phyloP scores from a whole-genome alignment of 2,888 invertebrate genomes.

The Choreutis nemorana region DNA sequence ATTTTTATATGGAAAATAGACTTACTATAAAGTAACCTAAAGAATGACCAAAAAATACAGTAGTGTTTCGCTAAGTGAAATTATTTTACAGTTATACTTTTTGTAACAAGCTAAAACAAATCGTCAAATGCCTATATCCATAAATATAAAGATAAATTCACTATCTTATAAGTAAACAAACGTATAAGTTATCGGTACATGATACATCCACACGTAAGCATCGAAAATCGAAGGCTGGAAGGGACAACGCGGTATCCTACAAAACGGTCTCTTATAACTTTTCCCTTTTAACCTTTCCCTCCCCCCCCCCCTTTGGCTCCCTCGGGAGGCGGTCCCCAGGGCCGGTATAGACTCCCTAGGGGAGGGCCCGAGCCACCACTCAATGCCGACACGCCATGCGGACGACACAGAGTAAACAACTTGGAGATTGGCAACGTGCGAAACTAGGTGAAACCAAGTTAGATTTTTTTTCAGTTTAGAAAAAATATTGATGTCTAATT shows the following conservation, averaged over 20 bases:
- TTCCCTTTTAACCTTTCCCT: constrained; percentile 65
- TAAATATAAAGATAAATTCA: not conserved
- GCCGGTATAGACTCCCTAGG: constrained; percentile 51
- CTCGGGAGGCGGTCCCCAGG: constrained; percentile 66
- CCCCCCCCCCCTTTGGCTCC: constrained; percentile 31
- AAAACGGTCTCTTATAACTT: constrained; percentile 66
- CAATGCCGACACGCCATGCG: constrained; percentile 63
- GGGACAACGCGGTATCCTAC: constrained; percentile 51
- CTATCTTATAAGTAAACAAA: not conserved
- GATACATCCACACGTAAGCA: constrained; percentile 6
- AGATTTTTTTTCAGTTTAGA: no score
- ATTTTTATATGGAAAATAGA: no score
- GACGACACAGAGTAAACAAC: constrained; percentile 47
- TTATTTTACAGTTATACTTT: no score
- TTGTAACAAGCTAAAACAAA: no score
- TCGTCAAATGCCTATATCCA: no score
- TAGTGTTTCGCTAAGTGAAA: no score
- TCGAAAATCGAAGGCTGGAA: constrained; percentile 39
- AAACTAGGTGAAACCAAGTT: not conserved
- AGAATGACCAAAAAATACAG: no score
- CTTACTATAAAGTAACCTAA: no score
- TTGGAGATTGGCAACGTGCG: not conserved
- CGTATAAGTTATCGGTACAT: not conserved
- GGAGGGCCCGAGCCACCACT: constrained; percentile 44
- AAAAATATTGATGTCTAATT: not conserved